Conservation (phyloP, 2,797 vertebrate species). For the Hyperoplus immaculatus region DNA sequence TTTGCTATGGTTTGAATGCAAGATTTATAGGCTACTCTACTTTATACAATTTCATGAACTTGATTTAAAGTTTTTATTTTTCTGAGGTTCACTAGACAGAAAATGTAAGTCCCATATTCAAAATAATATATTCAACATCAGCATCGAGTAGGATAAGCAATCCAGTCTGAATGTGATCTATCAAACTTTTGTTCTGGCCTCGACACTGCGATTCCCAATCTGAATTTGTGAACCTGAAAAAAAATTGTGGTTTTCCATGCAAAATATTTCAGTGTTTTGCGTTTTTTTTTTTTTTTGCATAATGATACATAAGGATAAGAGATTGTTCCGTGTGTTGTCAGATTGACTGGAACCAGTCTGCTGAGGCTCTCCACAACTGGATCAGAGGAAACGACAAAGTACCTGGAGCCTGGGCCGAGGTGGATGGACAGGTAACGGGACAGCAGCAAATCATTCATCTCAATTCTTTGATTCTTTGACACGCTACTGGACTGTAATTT, state of each 20-base stretch:
- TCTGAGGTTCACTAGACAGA: too few species aligned
- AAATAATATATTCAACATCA: too few species aligned
- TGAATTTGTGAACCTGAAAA: neutral
- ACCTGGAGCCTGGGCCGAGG: conserved; percentile 91
- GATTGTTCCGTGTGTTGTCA: conserved; percentile 50
- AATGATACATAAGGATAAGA: neutral
- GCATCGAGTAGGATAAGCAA: too few species aligned
- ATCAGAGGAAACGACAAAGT: conserved; percentile 93
- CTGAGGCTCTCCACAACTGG: conserved; percentile 92
- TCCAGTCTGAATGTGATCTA: too few species aligned
- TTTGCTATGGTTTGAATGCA: too few species aligned
- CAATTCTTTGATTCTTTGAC: neutral
- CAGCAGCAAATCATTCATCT: neutral
- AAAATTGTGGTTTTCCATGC: neutral
- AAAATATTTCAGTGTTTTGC: neutral
- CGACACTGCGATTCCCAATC: neutral
- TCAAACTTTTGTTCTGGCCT: too few species aligned
- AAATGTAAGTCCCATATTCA: too few species aligned
- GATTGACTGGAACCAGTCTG: conserved; percentile 92
- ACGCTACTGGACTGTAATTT: neutral
- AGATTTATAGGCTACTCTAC: too few species aligned
- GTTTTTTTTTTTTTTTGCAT: neutral
- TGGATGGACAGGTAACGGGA: conserved; percentile 86
- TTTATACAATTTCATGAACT: too few species aligned
- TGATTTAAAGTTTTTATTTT: too few species aligned